These are phyloP conservation scores for Lithobates sylvaticus DNA, from an alignment of 2,797 vertebrate genomes.

Conservation along the genomic window DNA sequence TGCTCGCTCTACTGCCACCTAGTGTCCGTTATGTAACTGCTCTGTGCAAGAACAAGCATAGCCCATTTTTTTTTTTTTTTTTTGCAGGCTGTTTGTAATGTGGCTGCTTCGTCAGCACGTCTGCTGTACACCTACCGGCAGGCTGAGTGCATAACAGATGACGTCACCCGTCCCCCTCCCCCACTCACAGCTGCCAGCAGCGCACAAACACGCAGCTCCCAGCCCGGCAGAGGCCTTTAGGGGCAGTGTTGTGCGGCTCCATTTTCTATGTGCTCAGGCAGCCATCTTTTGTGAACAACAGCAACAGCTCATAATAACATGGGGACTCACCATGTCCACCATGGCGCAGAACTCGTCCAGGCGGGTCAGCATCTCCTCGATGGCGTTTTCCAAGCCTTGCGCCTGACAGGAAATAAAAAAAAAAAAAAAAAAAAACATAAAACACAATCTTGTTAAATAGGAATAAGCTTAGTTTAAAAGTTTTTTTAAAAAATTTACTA, in stretches of 20 bases:
- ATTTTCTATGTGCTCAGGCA: neutral
- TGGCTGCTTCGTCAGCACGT: slow-evolving; percentile 66
- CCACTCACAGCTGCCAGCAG: neutral
- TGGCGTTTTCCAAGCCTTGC: slow-evolving; percentile 62
- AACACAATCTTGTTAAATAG: too few relatives aligned
- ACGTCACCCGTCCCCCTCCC: neutral
- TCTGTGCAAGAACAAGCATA: slow-evolving; percentile 51
- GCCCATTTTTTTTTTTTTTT: slow-evolving; percentile 38
- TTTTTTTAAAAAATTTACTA: too few relatives aligned
- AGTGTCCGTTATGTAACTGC: slow-evolving; percentile 65
- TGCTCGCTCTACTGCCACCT: slow-evolving; percentile 73
- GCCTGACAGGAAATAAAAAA: slow-evolving; percentile 60
- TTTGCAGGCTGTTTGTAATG: slow-evolving; percentile 66
- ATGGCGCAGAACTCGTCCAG: slow-evolving; percentile 68
- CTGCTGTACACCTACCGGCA: slow-evolving; percentile 27
- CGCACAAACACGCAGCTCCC: neutral
- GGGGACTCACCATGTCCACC: slow-evolving; percentile 62
- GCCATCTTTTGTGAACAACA: neutral
- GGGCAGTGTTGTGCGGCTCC: slow-evolving; percentile 4
- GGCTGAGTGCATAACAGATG: slow-evolving; percentile 3
- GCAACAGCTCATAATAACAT: neutral
- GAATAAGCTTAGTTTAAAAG: too few relatives aligned
- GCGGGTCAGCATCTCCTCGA: slow-evolving; percentile 65
- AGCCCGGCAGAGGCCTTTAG: neutral
- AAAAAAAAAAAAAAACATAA: neutral